Evolutionary conservation across 1,140 invertebrate genomes (phyloP).

Genomic region (Pseudomyrmex concolor): DNA sequence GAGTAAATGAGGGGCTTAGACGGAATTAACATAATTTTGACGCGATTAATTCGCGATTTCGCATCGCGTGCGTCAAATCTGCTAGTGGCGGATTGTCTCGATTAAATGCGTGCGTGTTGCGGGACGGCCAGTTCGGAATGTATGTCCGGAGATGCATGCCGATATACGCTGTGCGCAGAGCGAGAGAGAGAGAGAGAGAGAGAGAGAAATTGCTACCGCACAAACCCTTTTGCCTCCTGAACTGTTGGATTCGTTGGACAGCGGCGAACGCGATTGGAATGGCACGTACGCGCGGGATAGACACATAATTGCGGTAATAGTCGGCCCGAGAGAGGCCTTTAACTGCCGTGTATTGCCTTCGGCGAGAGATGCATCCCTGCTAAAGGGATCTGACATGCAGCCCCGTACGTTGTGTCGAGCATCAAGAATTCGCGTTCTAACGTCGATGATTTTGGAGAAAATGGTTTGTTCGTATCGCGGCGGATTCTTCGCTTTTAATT

Average conservation of each 20-base stretch:
- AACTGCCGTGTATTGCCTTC: not conserved
- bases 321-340: constrained; percentile 23
- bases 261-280: constrained; percentile 42
- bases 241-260: constrained; percentile 17
- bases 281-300: constrained; percentile 30
- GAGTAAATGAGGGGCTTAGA: not conserved
- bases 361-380: not conserved
- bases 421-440: not conserved
- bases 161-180: not conserved
- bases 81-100: constrained; percentile 26
- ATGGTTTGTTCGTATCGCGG: not conserved
- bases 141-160: constrained; percentile 27
- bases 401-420: not conserved
- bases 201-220: constrained; percentile 5
- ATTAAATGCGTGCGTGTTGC: constrained; percentile 18
- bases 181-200: not conserved
- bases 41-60: constrained; percentile 71
- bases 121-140: constrained; percentile 32
- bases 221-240: constrained; percentile 45
- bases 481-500: too few relatives aligned
- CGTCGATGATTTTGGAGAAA: not conserved
- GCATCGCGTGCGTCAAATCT: constrained; percentile 63
- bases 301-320: constrained; percentile 29
- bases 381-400: not conserved
- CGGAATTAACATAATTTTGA: constrained; percentile 68